Evolutionary conservation across 1,140 invertebrate species (phyloP).

Genomic region (Triops cancriformis): DNA sequence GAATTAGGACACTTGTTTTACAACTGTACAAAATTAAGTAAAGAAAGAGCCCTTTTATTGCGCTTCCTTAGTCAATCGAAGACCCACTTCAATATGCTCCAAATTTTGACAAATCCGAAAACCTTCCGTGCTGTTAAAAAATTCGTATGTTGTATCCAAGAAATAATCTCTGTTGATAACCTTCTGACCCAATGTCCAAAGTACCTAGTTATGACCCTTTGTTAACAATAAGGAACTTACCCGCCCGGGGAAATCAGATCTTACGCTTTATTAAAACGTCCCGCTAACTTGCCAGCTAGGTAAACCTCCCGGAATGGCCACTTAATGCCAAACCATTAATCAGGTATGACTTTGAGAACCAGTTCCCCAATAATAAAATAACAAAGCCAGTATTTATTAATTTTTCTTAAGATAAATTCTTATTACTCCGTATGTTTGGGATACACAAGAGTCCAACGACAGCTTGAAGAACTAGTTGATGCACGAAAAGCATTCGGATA

Average conservation of each 20-base stretch:
- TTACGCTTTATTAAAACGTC: constrained; percentile 82
- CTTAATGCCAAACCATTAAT: constrained; percentile 81
- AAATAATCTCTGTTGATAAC: too few species aligned
- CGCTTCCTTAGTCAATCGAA: too few species aligned
- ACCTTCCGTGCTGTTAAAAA: too few species aligned
- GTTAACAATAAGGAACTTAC: too few species aligned
- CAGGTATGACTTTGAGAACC: constrained; percentile 60
- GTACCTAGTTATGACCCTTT: too few species aligned
- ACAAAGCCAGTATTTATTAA: background rate
- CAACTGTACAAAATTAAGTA: too few species aligned
- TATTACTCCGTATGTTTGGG: constrained; percentile 66
- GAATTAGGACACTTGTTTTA: too few species aligned
- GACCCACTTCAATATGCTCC: too few species aligned
- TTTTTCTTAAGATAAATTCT: constrained; percentile 20
- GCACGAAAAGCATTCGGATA: constrained; percentile 81
- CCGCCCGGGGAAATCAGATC: constrained; percentile 81
- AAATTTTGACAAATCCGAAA: too few species aligned
- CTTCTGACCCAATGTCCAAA: too few species aligned
- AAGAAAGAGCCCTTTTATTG: too few species aligned
- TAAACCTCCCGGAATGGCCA: constrained; percentile 76
- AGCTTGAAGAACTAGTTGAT: constrained; percentile 86
- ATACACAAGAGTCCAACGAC: constrained; percentile 87
- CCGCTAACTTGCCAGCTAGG: constrained; percentile 78
- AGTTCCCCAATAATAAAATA: constrained; percentile 53
- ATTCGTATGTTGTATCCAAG: too few species aligned